Conservation (phyloP, 2,888 invertebrate genomes). For the Thyatira batis region DNA sequence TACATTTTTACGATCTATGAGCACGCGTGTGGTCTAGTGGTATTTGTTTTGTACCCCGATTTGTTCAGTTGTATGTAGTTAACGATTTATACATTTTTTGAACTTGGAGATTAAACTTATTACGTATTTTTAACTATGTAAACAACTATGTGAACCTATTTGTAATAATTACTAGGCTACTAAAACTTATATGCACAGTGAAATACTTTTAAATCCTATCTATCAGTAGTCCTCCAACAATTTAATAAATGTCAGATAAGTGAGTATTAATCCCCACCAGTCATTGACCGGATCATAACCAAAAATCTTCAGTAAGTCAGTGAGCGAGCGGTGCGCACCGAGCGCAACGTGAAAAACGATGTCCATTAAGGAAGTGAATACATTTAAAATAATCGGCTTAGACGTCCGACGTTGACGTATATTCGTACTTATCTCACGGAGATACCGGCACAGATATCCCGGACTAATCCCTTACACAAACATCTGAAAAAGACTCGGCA, state of each 20-base stretch:
- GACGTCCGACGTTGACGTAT: constrained; percentile 82
- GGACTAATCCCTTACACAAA: constrained; percentile 80
- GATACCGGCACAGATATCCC: constrained; percentile 81
- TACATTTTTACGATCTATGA: neutral
- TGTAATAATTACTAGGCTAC: too few relatives aligned
- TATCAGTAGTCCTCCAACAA: constrained; percentile 50
- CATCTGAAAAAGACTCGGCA: constrained; percentile 79
- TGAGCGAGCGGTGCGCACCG: constrained; percentile 57
- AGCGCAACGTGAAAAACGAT: constrained; percentile 77
- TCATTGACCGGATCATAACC: constrained; percentile 81
- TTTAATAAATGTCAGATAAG: constrained; percentile 70
- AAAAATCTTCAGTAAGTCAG: constrained; percentile 78
- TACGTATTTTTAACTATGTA: neutral
- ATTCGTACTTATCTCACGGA: constrained; percentile 81
- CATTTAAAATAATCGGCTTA: constrained; percentile 83
- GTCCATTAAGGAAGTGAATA: constrained; percentile 83
- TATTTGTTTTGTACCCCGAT: constrained; percentile 10
- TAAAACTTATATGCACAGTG: too few relatives aligned
- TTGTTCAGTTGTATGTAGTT: constrained; percentile 5
- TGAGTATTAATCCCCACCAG: constrained; percentile 68
- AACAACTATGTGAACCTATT: too few relatives aligned
- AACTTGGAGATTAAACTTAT: too few relatives aligned
- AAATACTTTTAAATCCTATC: too few relatives aligned
- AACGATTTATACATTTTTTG: constrained; percentile 4
- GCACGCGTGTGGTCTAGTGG: constrained; percentile 43